Base-by-base conservation (phyloP, 2,113 vertebrate genomes). In the Poeciliopsis turrubarensis region DNA sequence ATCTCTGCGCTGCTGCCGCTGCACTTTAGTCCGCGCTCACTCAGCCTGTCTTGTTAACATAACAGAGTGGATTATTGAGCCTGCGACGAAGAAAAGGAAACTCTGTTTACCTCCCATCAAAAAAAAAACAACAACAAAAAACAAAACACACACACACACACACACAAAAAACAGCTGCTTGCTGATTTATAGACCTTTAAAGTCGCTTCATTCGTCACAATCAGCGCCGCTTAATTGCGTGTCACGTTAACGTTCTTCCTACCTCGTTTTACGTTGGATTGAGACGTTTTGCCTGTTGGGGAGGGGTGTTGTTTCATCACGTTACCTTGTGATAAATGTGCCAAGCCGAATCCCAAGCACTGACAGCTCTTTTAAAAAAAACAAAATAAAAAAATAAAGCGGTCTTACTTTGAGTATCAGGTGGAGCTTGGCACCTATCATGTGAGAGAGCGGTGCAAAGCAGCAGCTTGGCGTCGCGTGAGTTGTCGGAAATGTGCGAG, bases 21-120 rank as follows among this genome's bases (percentile, higher is more conserved):
- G 68, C 79, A 78, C 82, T 89, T 86, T 73, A 87, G 82, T 88
- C 87, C 31, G 12, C 54, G 79, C 76, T 90, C 84, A 86, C 82
- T 89, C 91, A 88, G 75, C 79, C 78, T 60, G 64, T 80, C 81
- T 87, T 88, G 88, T 89, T 93, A 90, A 82, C 86, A 88, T 82
- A 85, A 83, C 81, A 75, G 79, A 90, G 86, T 81, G 86, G 86
- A 86, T 86, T 85, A 86, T 82, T 83, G 86, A 77, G 80, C 85
- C 87, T 79, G 4, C 47, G 51, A 80, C 80, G 67, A 61, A 75
- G 74, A 87, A 81, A 37, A 10, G 74, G 51, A 77, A 85, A 85
- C 86, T 47, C 81, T 72, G 84, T 87, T 70, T 75, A 83, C 71
- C 80, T 87, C 78, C 72, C 65, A 79, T 81, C 70, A 11, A 86